A percentile compares a stretch with the other conserved stretches of the same genome.
phyloP scores from a whole-genome alignment of 2,113 vertebrate species.

The Psilopsiagon aurifrons region DNA sequence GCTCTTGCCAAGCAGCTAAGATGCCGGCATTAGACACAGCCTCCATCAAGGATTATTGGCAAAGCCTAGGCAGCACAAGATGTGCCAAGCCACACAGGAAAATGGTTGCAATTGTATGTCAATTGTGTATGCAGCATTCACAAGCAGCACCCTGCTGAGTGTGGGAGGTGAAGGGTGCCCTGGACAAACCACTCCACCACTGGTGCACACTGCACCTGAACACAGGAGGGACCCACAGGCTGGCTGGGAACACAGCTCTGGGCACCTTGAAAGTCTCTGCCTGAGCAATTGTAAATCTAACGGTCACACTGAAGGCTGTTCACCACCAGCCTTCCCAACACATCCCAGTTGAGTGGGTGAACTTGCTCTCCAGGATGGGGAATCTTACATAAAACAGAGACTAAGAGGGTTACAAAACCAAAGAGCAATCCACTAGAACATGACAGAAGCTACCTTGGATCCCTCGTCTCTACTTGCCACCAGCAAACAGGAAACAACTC shows the following conservation, averaged over 20 bases:
- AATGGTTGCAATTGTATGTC: accelerated
- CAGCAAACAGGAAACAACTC: background rate
- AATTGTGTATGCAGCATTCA: accelerated
- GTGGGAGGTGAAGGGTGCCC: background rate
- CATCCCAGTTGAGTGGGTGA: background rate
- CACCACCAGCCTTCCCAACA: background rate
- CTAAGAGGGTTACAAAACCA: background rate
- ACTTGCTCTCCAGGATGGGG: background rate
- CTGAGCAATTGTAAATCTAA: background rate
- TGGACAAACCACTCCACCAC: background rate
- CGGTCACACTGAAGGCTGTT: background rate
- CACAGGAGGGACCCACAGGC: accelerated
- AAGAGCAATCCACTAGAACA: background rate
- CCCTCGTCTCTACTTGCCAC: background rate
- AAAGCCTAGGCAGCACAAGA: accelerated
- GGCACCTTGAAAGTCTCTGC: background rate
- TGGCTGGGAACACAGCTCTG: background rate
- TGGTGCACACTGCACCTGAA: background rate
- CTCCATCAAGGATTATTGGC: accelerated
- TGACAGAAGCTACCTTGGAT: accelerated
- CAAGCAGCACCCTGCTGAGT: background rate
- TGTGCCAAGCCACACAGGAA: background rate
- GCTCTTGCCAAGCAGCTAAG: background rate
- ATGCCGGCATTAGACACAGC: background rate
- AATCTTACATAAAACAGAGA: background rate